Conservation (phyloP, 1,140 invertebrate genomes). For the Papilio polytes region DNA sequence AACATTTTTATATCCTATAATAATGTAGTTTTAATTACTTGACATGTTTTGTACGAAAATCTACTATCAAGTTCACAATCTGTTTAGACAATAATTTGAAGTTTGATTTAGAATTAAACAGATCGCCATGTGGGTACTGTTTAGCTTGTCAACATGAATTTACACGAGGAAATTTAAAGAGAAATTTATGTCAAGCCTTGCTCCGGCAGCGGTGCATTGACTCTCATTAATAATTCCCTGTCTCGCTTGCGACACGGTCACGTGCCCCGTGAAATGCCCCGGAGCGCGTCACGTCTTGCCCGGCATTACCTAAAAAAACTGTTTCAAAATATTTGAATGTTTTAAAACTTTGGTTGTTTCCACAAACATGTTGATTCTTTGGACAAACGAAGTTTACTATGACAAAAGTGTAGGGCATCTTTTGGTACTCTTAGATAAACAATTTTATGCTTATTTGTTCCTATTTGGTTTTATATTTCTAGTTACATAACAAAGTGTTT, state of each 20-base stretch:
- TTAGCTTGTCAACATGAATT: slow-evolving; percentile 57
- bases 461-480: no score
- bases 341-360: slow-evolving; percentile 18
- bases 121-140: slow-evolving; percentile 48
- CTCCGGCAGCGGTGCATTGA: slow-evolving; percentile 57
- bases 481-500: no score
- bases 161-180: slow-evolving; percentile 49
- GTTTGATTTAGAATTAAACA: slow-evolving; percentile 48
- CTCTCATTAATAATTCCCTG: slow-evolving; percentile 59
- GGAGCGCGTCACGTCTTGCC: slow-evolving; percentile 6
- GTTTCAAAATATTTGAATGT: slow-evolving; percentile 19
- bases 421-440: neutral
- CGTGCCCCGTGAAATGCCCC: slow-evolving; percentile 34
- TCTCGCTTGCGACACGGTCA: slow-evolving; percentile 51
- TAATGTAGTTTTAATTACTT: neutral
- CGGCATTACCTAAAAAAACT: slow-evolving; percentile 19
- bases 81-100: slow-evolving; percentile 42
- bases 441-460: neutral
- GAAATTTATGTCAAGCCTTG: slow-evolving; percentile 58
- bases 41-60: neutral
- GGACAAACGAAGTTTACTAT: neutral
- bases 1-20: neutral
- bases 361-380: neutral
- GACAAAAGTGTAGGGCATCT: neutral
- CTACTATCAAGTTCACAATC: neutral